phyloP scores from a whole-genome alignment of 92 coral and sea anemone genomes.

The Epizoanthus rinbou region DNA sequence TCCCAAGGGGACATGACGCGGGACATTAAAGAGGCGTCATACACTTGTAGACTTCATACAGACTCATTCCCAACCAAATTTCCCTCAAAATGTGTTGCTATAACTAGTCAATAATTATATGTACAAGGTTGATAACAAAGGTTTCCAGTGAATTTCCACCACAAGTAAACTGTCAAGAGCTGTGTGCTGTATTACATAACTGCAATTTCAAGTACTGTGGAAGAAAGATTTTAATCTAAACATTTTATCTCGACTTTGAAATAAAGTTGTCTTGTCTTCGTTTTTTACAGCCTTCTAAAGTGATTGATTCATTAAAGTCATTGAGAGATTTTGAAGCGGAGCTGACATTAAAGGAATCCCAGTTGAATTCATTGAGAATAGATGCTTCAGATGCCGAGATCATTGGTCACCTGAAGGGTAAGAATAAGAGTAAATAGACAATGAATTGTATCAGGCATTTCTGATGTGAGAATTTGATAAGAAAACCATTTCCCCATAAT shows the following conservation, averaged over 20 bases:
- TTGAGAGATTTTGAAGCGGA: constrained; percentile 91
- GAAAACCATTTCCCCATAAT: too few species aligned
- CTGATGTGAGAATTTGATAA: background rate
- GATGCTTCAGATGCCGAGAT: constrained; percentile 98
- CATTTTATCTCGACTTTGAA: background rate
- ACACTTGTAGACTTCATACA: too few species aligned
- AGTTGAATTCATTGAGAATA: constrained; percentile 82
- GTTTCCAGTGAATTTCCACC: too few species aligned
- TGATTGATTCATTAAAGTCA: constrained; percentile 81
- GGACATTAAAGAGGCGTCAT: too few species aligned
- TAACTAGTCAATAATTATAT: too few species aligned
- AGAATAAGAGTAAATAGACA: background rate
- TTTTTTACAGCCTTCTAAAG: constrained; percentile 71
- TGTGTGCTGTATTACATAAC: too few species aligned
- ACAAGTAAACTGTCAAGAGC: too few species aligned
- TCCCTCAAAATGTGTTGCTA: too few species aligned
- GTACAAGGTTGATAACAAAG: too few species aligned
- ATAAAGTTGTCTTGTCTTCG: background rate
- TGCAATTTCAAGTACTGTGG: too few species aligned
- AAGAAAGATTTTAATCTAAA: background rate
- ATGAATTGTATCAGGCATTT: background rate
- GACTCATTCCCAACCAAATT: too few species aligned
- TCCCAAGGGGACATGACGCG: too few species aligned
- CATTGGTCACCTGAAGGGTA: constrained; percentile 92
- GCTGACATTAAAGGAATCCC: constrained; percentile 81